Percentiles rank a stretch among this genome's conserved stretches.
Evolutionary conservation across 2,113 vertebrate genomes (phyloP).

Genomic region (Thamnaconus septentrionalis): DNA sequence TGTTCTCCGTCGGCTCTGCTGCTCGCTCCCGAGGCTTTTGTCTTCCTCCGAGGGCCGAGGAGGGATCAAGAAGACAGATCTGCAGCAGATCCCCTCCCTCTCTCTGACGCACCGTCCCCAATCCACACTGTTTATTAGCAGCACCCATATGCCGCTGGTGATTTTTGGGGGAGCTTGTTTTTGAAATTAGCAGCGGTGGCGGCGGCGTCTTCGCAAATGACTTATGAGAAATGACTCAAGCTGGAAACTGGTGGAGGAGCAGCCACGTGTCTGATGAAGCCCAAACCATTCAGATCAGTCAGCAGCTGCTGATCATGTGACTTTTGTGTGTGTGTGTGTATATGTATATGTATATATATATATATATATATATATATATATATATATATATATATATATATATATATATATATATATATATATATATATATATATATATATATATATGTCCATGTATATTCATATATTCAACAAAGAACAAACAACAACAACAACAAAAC

Average conservation of each 20-base stretch:
- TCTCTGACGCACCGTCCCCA: conserved; percentile 31
- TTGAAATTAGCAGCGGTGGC: conserved; percentile 1
- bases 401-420: neutral
- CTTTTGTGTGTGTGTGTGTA: too few species aligned
- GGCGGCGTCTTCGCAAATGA: too few species aligned
- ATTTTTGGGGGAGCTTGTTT: conserved; percentile 17
- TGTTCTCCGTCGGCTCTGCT: conserved; percentile 63
- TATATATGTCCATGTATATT: neutral
- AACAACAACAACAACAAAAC: too few species aligned
- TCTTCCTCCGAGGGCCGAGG: conserved; percentile 43
- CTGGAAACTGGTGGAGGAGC: too few species aligned
- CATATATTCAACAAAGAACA: too few species aligned
- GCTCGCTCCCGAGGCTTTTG: conserved; percentile 48
- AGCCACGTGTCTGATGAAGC: too few species aligned
- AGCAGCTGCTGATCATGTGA: too few species aligned
- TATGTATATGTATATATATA: neutral
- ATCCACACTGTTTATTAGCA: conserved; percentile 32
- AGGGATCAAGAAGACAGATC: conserved; percentile 48
- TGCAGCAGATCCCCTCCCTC: conserved; percentile 28
- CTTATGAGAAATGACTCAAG: too few species aligned
- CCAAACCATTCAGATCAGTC: too few species aligned
- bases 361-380: neutral
- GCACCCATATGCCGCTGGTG: conserved; percentile 23
- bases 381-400: neutral
- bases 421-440: neutral